Evolutionary conservation across 2,113 vertebrate genomes (phyloP).

Genomic region (Rhegmatorhina hoffmannsi): DNA sequence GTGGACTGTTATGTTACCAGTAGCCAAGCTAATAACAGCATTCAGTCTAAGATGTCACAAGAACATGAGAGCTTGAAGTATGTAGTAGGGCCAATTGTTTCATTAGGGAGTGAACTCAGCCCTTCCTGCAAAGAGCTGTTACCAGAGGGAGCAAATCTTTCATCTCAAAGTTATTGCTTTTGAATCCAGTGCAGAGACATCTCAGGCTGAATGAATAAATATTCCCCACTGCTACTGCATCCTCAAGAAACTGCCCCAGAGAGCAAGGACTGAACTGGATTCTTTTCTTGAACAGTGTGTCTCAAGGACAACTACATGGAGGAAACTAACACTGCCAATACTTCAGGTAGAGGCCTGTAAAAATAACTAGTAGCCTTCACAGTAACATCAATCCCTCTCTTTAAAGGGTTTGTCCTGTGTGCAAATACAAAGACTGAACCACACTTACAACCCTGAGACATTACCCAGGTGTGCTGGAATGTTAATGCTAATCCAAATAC

Average conservation of each 20-base stretch:
- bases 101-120: background rate
- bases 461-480: conserved; percentile 18
- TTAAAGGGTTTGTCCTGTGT: background rate
- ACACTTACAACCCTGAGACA: background rate
- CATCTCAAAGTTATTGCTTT: background rate
- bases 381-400: background rate
- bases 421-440: background rate
- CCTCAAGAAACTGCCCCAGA: background rate
- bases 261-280: background rate
- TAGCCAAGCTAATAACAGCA: background rate
- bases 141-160: background rate
- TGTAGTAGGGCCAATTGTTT: background rate
- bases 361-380: background rate
- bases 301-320: background rate
- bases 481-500: conserved; percentile 38
- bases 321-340: background rate
- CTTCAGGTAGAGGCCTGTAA: background rate
- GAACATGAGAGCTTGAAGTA: background rate
- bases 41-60: background rate
- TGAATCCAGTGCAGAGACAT: background rate
- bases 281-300: background rate
- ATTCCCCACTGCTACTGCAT: background rate
- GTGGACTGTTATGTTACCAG: background rate
- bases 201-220: background rate
- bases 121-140: background rate